Evolutionary conservation across 2,113 vertebrate species (phyloP).

Genomic region (Mesoclemmys tuberculata): DNA sequence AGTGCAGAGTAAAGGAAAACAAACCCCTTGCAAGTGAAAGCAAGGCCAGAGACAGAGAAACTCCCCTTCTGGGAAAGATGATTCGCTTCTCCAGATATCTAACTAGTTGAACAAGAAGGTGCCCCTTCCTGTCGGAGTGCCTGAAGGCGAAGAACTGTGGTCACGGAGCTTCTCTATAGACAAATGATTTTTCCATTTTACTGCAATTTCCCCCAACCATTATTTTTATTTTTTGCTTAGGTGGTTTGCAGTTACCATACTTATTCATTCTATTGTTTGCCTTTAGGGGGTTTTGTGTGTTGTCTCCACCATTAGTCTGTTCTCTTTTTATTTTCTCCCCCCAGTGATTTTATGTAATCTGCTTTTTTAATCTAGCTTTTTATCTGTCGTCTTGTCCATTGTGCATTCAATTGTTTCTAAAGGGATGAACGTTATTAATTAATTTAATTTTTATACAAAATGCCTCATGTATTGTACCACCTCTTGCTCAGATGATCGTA

Average conservation of each 20-base stretch:
- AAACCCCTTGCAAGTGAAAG: neutral
- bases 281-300: slow-evolving; percentile 57
- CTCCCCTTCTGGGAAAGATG: neutral
- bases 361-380: slow-evolving; percentile 47
- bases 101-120: neutral
- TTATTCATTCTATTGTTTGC: slow-evolving; percentile 58
- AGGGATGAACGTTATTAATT: slow-evolving; percentile 27
- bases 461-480: neutral
- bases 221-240: slow-evolving; percentile 69
- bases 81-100: neutral
- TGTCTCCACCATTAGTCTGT: slow-evolving; percentile 61
- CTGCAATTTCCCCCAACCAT: slow-evolving; percentile 12
- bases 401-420: slow-evolving; percentile 19
- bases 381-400: slow-evolving; percentile 39
- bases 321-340: neutral
- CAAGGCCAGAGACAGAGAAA: neutral
- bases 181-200: slow-evolving; percentile 52
- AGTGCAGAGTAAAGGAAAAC: neutral
- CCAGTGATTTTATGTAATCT: slow-evolving; percentile 56
- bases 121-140: neutral
- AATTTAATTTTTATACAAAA: neutral
- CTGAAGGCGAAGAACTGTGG: slow-evolving; percentile 12
- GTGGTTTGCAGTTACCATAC: slow-evolving; percentile 45
- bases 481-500: neutral
- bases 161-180: neutral